phyloP scores from a whole-genome alignment of 2,888 invertebrate species.

The Nemotelus pantherinus region DNA sequence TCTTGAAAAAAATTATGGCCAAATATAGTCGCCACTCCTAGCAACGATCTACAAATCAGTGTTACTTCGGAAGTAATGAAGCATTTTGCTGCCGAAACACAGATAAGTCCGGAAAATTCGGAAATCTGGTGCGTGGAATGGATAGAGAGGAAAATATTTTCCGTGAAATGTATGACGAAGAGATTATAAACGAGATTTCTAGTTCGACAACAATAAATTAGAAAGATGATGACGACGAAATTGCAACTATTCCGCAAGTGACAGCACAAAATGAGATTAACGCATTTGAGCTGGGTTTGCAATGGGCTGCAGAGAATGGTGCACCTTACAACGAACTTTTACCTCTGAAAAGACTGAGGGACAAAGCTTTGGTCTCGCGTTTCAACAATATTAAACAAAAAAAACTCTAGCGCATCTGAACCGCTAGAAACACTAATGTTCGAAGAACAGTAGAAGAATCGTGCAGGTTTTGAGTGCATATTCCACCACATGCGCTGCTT shows the following conservation, averaged over 20 bases:
- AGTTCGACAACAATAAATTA: neutral
- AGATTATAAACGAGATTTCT: constrained; percentile 4
- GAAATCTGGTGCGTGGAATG: neutral
- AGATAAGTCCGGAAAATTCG: neutral
- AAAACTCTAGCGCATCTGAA: too few relatives aligned
- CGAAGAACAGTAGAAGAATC: too few relatives aligned
- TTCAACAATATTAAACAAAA: neutral
- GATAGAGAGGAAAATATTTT: constrained; percentile 4
- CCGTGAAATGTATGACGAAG: neutral
- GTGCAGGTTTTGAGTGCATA: too few relatives aligned
- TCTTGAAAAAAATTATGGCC: constrained; percentile 10
- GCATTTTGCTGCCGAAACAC: neutral
- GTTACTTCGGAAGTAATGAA: neutral
- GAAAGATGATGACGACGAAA: neutral
- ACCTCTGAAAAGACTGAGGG: neutral
- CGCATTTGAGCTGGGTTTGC: neutral
- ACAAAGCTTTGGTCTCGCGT: constrained; percentile 19
- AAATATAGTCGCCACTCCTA: neutral
- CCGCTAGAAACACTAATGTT: too few relatives aligned
- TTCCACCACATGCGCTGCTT: too few relatives aligned
- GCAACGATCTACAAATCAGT: constrained; percentile 10
- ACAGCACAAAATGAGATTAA: constrained; percentile 6
- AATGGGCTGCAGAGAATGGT: constrained; percentile 7
- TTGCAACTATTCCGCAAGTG: neutral
- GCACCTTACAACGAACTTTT: constrained; percentile 2